phyloP scores from a whole-genome alignment of 2,888 invertebrate species.

The Andricus curvator region DNA sequence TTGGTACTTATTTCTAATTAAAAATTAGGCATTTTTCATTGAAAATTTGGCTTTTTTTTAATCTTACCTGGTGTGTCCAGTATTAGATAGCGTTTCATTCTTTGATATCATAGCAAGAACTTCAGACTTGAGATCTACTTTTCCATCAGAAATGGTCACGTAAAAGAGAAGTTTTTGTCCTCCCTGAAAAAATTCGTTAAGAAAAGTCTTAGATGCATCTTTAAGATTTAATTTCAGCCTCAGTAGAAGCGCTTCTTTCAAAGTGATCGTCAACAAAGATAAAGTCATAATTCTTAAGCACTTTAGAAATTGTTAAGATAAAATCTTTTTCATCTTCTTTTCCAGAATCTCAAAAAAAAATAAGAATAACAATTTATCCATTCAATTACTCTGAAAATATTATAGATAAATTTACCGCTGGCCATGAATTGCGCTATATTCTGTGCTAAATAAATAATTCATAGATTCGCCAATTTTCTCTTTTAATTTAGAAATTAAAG shows the following conservation, averaged over 20 bases:
- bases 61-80: constrained; percentile 67
- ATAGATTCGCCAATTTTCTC: too few species aligned
- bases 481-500: too few species aligned
- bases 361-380: too few species aligned
- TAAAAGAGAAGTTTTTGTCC: constrained; percentile 84
- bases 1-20: too few species aligned
- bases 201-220: constrained; percentile 34
- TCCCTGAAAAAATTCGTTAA: constrained; percentile 79
- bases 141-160: constrained; percentile 85
- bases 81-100: constrained; percentile 73
- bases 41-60: too few species aligned
- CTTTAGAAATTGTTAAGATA: not conserved
- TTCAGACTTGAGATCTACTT: constrained; percentile 83
- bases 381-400: not conserved
- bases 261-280: not conserved
- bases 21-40: too few species aligned
- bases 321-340: not conserved
- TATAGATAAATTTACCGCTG: not conserved
- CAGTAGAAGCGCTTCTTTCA: not conserved
- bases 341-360: not conserved
- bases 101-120: constrained; percentile 83
- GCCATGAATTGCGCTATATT: not conserved
- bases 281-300: not conserved
- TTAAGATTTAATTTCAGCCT: constrained; percentile 13
- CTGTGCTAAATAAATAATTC: too few species aligned